Percentiles rank a stretch among this genome's conserved stretches.
These are phyloP conservation scores for Pogonognathellus flavescens DNA, from an alignment of 1,140 invertebrate species.

Conservation along the genomic window DNA sequence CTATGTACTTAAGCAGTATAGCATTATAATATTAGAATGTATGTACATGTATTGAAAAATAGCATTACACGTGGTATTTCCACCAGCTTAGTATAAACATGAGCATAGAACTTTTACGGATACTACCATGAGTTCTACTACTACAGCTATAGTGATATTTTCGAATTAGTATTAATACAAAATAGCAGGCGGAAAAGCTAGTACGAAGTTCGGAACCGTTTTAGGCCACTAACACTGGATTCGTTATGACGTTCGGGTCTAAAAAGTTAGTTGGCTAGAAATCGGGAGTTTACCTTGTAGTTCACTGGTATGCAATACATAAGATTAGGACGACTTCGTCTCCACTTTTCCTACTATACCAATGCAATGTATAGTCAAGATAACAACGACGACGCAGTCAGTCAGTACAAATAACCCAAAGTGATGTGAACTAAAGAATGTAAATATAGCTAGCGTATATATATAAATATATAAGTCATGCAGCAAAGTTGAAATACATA, in stretches of 20 bases:
- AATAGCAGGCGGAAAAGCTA: not conserved
- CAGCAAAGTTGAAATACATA: too few species aligned
- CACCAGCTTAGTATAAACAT: not conserved
- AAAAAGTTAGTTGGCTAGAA: constrained; percentile 39
- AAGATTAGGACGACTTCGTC: constrained; percentile 30
- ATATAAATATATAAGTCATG: too few species aligned
- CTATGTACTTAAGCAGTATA: not conserved
- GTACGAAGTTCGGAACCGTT: not conserved
- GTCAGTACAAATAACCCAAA: too few species aligned
- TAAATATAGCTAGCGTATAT: too few species aligned
- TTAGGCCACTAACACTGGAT: constrained; percentile 39
- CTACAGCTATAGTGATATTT: not conserved
- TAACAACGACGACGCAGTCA: too few species aligned
- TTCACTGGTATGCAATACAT: constrained; percentile 48
- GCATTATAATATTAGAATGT: too few species aligned
- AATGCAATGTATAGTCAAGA: not conserved
- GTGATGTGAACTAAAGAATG: not conserved
- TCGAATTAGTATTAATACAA: not conserved
- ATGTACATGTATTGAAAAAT: too few species aligned
- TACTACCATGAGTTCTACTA: not conserved
- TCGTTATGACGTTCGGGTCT: constrained; percentile 1
- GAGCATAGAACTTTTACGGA: not conserved
- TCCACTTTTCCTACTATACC: not conserved
- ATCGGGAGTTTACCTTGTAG: constrained; percentile 41
- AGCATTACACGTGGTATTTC: not conserved